Evolutionary conservation across 64 coral and sea anemone genomes (phyloP).

Genomic region (Catalaphyllia jardinei): DNA sequence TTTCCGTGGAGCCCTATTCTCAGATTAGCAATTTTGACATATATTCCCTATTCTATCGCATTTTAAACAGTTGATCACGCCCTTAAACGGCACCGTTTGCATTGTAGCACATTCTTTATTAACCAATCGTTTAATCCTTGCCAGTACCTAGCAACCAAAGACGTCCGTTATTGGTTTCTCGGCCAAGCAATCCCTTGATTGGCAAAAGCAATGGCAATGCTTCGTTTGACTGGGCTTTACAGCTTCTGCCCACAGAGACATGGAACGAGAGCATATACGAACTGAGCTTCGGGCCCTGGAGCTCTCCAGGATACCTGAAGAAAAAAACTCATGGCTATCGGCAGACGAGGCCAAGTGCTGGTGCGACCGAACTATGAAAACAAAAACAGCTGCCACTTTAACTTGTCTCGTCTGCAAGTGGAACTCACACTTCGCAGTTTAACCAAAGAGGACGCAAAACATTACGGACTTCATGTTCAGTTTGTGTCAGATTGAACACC

Average conservation of each 20-base stretch:
- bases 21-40: too few species aligned
- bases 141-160: background rate
- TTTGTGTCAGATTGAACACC: background rate
- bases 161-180: background rate
- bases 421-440: conserved; percentile 4
- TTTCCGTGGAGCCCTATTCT: too few species aligned
- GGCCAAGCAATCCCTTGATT: conserved; percentile 18
- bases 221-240: background rate
- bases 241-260: background rate
- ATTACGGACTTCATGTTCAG: conserved; percentile 4
- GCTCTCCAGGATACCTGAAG: background rate
- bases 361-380: background rate
- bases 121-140: too few species aligned
- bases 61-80: too few species aligned
- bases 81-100: too few species aligned
- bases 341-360: background rate
- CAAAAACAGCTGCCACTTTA: background rate
- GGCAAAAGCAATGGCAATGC: background rate
- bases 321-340: conserved; percentile 1
- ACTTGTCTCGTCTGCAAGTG: background rate
- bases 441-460: background rate
- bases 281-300: background rate
- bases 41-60: too few species aligned
- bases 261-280: background rate
- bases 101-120: too few species aligned